Percentiles rank a stretch among this genome's conserved stretches.
These are phyloP conservation scores for Plebejus anna DNA, from an alignment of 2,888 invertebrate genomes.

Conservation along the genomic window DNA sequence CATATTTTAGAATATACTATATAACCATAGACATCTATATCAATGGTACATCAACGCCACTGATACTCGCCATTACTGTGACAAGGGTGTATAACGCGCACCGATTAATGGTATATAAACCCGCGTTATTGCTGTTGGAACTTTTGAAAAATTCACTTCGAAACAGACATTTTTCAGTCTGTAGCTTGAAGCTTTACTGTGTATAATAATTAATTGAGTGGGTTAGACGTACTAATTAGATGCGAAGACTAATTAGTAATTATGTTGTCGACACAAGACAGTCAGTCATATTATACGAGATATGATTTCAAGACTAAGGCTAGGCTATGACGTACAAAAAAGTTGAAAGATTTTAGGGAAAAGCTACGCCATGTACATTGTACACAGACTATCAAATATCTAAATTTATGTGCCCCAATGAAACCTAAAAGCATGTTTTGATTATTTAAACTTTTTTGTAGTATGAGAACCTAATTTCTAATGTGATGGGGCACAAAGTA, in stretches of 20 bases:
- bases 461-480: no score
- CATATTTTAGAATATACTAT: constrained; percentile 30
- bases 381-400: no score
- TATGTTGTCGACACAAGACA: background rate
- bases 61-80: constrained; percentile 15
- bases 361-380: no score
- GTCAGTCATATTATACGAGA: background rate
- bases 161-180: background rate
- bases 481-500: no score
- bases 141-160: constrained; percentile 7
- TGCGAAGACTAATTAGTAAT: background rate
- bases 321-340: background rate
- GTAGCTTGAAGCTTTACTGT: background rate
- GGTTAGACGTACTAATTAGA: background rate
- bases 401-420: no score
- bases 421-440: no score
- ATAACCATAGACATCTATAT: background rate
- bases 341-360: no score
- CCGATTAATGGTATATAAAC: constrained; percentile 7
- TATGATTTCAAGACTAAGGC: background rate
- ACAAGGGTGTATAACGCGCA: constrained; percentile 7
- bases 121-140: background rate
- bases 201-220: background rate
- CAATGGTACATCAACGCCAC: background rate
- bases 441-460: no score